A percentile compares a stretch with the other conserved stretches of the same genome.
phyloP scores from a whole-genome alignment of 2,888 invertebrate species.

The Dryococelus australis region DNA sequence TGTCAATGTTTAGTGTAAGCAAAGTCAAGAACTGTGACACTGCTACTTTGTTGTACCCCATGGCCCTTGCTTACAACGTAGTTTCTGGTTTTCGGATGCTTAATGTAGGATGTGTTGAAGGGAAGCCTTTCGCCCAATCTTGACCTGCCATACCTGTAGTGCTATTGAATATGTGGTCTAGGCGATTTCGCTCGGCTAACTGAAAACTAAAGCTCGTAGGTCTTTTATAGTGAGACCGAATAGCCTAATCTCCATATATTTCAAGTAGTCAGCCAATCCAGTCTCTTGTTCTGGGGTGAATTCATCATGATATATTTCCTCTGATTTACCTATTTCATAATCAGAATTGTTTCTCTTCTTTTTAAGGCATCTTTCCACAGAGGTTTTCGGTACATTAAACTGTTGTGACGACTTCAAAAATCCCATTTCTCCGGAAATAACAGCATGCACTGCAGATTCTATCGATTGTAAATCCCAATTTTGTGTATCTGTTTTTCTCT shows the following conservation, averaged over 20 bases:
- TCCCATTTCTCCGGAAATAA: conserved; percentile 18
- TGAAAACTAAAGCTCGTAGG: neutral
- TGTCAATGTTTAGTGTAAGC: neutral
- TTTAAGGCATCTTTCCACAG: neutral
- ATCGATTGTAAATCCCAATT: neutral
- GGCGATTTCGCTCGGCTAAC: neutral
- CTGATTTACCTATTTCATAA: neutral
- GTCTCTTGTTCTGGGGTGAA: conserved; percentile 16
- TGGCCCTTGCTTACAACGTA: neutral
- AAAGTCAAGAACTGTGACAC: neutral
- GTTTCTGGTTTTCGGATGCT: neutral
- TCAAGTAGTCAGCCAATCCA: neutral
- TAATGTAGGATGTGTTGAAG: neutral
- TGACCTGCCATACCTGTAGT: conserved; percentile 4
- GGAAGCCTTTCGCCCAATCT: neutral
- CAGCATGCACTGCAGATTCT: neutral
- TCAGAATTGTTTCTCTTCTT: neutral
- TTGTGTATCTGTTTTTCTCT: neutral
- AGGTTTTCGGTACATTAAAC: conserved; percentile 5
- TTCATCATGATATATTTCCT: neutral
- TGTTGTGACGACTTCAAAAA: neutral
- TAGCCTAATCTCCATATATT: conserved; percentile 18
- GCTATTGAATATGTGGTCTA: conserved; percentile 2
- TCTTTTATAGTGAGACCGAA: neutral
- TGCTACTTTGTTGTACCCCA: neutral